Evolutionary conservation across 2,797 vertebrate genomes (phyloP).

Genomic region (Arctocebus calabarensis): DNA sequence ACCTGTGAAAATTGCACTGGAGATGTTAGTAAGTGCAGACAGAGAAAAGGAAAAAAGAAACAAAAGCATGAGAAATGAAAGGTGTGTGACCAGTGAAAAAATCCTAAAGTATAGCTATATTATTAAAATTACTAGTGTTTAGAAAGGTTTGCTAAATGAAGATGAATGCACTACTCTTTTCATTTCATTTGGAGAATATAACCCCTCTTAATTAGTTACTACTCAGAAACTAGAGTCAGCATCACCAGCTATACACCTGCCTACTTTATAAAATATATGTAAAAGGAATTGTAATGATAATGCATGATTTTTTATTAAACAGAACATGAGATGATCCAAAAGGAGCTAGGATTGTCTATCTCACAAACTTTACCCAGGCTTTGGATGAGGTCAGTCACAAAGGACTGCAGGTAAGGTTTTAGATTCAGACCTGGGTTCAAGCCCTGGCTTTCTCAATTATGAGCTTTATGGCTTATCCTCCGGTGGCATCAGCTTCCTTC

Average conservation of each 20-base stretch:
- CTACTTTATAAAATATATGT: not conserved
- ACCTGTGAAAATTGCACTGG: not conserved
- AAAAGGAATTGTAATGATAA: not conserved
- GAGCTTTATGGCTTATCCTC: not conserved
- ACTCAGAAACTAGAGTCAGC: constrained; percentile 12
- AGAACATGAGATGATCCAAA: not conserved
- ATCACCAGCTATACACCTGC: not conserved
- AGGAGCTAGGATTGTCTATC: not conserved
- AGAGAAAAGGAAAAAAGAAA: not conserved
- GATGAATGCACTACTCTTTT: not conserved
- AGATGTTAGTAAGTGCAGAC: not conserved
- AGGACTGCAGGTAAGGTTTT: not conserved
- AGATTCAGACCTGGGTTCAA: not conserved
- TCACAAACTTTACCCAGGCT: not conserved
- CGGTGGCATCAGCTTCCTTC: not conserved
- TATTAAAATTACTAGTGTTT: not conserved
- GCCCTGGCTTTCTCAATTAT: not conserved
- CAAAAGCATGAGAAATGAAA: not conserved
- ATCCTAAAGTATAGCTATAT: not conserved
- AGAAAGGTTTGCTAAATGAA: not conserved
- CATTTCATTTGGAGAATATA: not conserved
- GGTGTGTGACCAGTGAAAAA: not conserved
- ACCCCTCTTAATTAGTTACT: not conserved
- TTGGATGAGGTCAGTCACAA: not conserved
- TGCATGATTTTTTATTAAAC: not conserved